These are phyloP conservation scores for Tiliacea citrago DNA, from an alignment of 2,888 invertebrate species.

Conservation along the genomic window DNA sequence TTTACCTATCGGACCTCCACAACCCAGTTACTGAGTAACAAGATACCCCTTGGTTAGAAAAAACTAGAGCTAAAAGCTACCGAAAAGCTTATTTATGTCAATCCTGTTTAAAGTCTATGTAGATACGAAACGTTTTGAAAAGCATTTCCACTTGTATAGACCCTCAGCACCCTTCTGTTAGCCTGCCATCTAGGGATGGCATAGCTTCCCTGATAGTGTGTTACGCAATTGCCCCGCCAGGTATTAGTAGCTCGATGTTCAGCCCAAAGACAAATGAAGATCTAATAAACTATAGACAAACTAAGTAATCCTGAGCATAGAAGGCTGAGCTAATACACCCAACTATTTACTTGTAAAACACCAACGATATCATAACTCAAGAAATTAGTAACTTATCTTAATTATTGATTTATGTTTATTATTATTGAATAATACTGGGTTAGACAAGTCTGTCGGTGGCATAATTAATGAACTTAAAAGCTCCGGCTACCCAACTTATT, in stretches of 20 bases:
- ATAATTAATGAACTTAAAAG: slow-evolving; percentile 46
- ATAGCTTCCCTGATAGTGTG: too few species aligned
- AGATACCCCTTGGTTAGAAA: too few species aligned
- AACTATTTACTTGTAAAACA: slow-evolving; percentile 35
- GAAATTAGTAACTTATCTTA: slow-evolving; percentile 59
- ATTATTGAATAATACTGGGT: slow-evolving; percentile 55
- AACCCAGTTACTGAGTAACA: too few species aligned
- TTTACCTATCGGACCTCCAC: too few species aligned
- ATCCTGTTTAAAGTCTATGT: too few species aligned
- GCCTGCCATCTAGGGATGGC: too few species aligned
- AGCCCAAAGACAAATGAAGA: slow-evolving; percentile 1
- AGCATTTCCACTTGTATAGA: too few species aligned
- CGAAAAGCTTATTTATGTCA: too few species aligned
- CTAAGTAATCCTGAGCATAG: not conserved
- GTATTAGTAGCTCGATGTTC: not conserved
- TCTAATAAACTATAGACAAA: not conserved
- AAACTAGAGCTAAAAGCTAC: too few species aligned
- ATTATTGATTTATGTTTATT: slow-evolving; percentile 62
- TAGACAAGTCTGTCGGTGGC: slow-evolving; percentile 37
- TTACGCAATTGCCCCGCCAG: too few species aligned
- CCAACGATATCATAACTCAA: slow-evolving; percentile 56
- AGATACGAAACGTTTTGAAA: too few species aligned
- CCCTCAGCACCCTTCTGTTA: too few species aligned
- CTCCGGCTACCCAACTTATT: slow-evolving; percentile 20
- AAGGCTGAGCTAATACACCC: not conserved